These are phyloP conservation scores for Grantiella picta DNA, from an alignment of 2,113 vertebrate species.

Conservation along the genomic window DNA sequence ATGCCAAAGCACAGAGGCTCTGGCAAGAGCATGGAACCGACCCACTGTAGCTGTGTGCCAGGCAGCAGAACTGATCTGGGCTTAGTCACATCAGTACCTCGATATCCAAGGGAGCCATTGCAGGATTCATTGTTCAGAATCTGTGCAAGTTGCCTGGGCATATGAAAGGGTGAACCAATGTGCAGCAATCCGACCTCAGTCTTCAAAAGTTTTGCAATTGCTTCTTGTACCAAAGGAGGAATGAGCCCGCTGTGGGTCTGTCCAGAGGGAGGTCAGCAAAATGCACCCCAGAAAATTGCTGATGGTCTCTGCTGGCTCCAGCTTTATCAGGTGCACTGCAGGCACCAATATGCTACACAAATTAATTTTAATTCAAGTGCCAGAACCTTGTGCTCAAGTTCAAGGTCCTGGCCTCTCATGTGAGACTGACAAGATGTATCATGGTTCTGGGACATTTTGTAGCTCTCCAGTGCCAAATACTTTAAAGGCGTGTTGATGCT, in stretches of 20 bases:
- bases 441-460: neutral
- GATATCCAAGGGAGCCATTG: neutral
- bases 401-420: neutral
- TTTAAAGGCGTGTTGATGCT: neutral
- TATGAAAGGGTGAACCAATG: neutral
- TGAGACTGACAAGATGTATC: constrained; percentile 8
- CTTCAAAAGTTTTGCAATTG: neutral
- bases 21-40: neutral
- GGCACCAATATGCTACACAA: neutral
- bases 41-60: neutral
- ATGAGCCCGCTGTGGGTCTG: neutral
- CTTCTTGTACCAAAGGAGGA: neutral
- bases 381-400: neutral
- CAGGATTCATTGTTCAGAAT: neutral
- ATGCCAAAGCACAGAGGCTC: neutral
- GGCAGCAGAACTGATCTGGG: rapidly evolving
- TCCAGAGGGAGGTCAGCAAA: neutral
- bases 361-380: neutral
- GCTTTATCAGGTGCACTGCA: neutral
- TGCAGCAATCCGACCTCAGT: neutral
- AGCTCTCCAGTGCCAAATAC: neutral
- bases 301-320: neutral
- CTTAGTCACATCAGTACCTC: neutral
- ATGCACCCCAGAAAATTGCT: neutral
- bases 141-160: rapidly evolving